A percentile compares a stretch with the other conserved stretches of the same genome.
phyloP scores from a whole-genome alignment of 2,797 vertebrate species.

The Peromyscus attwateri region DNA sequence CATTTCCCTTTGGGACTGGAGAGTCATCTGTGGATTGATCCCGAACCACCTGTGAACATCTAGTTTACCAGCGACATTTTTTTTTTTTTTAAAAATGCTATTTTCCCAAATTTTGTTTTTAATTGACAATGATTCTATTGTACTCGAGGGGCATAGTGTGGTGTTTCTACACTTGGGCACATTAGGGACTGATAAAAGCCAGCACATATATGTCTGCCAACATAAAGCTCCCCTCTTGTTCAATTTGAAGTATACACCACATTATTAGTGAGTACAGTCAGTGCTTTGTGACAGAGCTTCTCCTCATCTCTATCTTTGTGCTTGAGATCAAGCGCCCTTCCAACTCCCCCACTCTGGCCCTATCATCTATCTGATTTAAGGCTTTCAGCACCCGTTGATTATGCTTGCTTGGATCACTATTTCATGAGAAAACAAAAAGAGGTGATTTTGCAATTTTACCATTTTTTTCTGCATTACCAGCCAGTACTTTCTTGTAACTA shows the following conservation, averaged over 20 bases:
- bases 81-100: neutral
- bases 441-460: neutral
- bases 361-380: neutral
- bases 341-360: neutral
- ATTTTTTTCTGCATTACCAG: neutral
- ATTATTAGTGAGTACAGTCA: too few species aligned
- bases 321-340: neutral
- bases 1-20: neutral
- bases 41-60: neutral
- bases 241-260: neutral
- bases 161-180: neutral
- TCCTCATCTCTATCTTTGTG: neutral
- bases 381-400: neutral
- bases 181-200: neutral
- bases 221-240: neutral
- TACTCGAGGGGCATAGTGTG: neutral
- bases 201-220: neutral
- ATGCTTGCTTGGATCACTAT: neutral
- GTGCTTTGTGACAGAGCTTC: neutral
- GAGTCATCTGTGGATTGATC: neutral
- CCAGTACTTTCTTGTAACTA: neutral
- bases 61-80: neutral
- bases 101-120: neutral
- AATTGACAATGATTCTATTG: neutral
- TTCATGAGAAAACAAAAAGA: constrained; percentile 5